These are phyloP conservation scores for Cottus gobio DNA, from an alignment of 2,113 vertebrate species.

Conservation along the genomic window DNA sequence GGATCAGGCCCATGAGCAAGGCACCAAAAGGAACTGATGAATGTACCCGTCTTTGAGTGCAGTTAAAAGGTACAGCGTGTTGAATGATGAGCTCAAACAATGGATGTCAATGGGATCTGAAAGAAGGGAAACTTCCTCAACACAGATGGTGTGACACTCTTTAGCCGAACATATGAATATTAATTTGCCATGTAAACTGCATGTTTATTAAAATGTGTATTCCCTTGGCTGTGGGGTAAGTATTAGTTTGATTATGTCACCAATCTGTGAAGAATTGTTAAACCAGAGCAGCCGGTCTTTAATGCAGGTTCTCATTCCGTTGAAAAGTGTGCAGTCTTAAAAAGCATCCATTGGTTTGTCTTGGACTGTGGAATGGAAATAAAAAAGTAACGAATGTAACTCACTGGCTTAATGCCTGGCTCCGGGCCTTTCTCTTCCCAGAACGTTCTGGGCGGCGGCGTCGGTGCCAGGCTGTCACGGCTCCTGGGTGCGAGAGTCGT, in stretches of 20 bases:
- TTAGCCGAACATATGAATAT: background rate
- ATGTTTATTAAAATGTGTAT: background rate
- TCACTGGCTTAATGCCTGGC: no score
- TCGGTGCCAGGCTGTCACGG: conserved; percentile 85
- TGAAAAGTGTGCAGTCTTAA: no score
- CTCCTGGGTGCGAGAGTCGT: conserved; percentile 85
- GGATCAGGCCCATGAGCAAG: no score
- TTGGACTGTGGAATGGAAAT: no score
- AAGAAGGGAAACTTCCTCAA: no score
- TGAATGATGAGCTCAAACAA: background rate
- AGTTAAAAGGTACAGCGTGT: background rate
- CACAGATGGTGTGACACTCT: background rate
- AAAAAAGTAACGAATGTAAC: no score
- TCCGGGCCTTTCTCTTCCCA: conserved; percentile 36
- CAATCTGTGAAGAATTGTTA: no score
- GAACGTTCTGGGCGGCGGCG: conserved; percentile 87
- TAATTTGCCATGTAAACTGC: background rate
- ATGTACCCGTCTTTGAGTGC: background rate
- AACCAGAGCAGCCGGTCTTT: no score
- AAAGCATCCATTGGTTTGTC: no score
- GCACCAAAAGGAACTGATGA: no score
- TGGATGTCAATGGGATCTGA: background rate
- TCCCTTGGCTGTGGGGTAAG: background rate
- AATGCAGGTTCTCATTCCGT: no score
- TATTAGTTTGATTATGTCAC: no score